Evolutionary conservation across 2,113 vertebrate species (phyloP).

Genomic region (Mormyrus lacerda): DNA sequence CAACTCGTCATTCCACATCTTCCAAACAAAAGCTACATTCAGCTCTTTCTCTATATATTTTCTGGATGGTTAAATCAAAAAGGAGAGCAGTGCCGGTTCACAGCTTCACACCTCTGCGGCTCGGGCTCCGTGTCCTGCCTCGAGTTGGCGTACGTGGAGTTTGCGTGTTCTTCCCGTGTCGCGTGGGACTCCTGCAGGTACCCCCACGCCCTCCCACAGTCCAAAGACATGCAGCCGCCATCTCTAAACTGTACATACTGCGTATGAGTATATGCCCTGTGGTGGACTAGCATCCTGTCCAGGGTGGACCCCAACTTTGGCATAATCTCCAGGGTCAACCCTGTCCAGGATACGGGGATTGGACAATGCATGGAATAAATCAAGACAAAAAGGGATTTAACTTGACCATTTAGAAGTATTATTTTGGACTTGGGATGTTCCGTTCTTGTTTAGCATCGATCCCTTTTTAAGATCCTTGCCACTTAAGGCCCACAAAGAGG

Average conservation of each 20-base stretch:
- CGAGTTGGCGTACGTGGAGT: neutral
- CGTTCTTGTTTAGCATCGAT: neutral
- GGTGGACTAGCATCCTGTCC: neutral
- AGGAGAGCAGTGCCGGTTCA: neutral
- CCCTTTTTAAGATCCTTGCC: neutral
- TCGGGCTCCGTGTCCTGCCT: neutral
- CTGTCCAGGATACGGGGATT: neutral
- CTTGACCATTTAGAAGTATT: neutral
- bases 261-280: neutral
- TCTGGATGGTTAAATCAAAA: neutral
- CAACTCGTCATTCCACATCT: neutral
- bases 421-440: neutral
- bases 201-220: neutral
- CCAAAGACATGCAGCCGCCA: neutral
- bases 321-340: neutral
- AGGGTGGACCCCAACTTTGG: neutral
- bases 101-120: neutral
- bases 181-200: neutral
- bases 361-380: neutral
- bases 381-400: neutral
- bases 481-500: neutral
- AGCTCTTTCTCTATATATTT: neutral
- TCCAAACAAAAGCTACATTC: neutral
- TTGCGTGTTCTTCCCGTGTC: neutral
- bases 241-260: neutral